Base-by-base conservation (phyloP, 2,113 vertebrate species). In the Caretta caretta region DNA sequence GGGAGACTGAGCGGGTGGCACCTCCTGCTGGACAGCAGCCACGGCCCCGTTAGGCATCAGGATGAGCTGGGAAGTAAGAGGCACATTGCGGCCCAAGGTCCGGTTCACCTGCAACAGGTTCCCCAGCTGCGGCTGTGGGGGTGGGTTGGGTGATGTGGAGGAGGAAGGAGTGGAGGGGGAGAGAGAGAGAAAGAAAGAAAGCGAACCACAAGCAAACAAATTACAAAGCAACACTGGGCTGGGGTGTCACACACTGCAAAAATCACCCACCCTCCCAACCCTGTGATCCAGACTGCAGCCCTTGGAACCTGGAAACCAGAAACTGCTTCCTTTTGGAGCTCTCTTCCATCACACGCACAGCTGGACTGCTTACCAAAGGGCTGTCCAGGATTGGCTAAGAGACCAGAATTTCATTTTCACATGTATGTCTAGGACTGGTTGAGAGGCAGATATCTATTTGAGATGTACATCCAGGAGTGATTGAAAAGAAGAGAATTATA, bases 41-140 rank as follows among this genome's bases (percentile, higher is more conserved):
- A 99, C 98, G 13, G 99, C 99, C 96, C 99, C 99, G 35, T 99
- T 99, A 89, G 99, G 99, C 99, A 99, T 99, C 96, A 99, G 99
- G 98, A 99, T 99, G 97, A 99, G 99, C 81, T 99, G 99, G 94
- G 99, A 99, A 93, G 99, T 98, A 65, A 99, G 99, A 81, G 99
- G 99, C 96, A 99, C 98, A 93, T 98, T 98, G 95, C 98, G 98
- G 96, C 98, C 98, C 98, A 99, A 94, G 93, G 98, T 98, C 93
- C 98, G 98, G 97, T 98, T 98, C 93, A 99, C 98, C 98, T 98
- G 98, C 97, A 99, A 96, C 56, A 99, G 98, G 97, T 98, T 99
- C 84, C 98, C 98, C 98, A 98, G 98, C 98, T 99, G 98, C 27
- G 98, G 98, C 98, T 99, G 98, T 98, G 95, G 96, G 93, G 93